These are phyloP conservation scores for Physeter macrocephalus DNA, from an alignment of 2,113 vertebrate species.

Conservation along the genomic window DNA sequence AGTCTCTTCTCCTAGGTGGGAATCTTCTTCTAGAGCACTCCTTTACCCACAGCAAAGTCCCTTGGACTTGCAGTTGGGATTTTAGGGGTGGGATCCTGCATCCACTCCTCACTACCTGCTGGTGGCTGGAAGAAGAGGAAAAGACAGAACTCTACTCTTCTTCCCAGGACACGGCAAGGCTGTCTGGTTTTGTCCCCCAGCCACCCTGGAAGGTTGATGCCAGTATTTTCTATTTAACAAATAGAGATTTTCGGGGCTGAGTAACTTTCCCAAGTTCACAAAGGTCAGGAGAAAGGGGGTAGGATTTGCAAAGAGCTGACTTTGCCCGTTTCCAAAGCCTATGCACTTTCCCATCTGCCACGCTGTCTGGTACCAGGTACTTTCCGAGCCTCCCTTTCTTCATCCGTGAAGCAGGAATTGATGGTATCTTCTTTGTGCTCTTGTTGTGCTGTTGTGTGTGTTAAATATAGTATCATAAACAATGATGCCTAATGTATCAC, in stretches of 20 bases:
- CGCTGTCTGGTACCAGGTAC: neutral
- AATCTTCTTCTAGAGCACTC: neutral
- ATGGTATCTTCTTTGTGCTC: neutral
- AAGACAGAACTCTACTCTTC: neutral
- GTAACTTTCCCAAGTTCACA: neutral
- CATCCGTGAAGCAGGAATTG: rapidly evolving
- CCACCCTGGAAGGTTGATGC: neutral
- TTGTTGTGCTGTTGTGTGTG: neutral
- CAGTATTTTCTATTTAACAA: neutral
- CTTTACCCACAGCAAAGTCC: neutral
- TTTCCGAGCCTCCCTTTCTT: neutral
- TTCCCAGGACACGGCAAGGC: neutral
- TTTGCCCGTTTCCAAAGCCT: neutral
- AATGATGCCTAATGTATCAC: neutral
- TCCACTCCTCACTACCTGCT: neutral
- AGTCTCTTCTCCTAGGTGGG: neutral
- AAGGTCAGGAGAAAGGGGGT: neutral
- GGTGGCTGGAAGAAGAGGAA: neutral
- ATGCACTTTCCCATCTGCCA: too few species aligned
- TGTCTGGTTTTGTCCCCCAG: neutral
- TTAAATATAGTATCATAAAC: neutral
- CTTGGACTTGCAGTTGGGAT: neutral
- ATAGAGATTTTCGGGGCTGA: neutral
- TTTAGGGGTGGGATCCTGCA: neutral
- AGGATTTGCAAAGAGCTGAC: neutral